A percentile compares a stretch with the other conserved stretches of the same genome.
These are phyloP conservation scores for Phasia obesa DNA, from an alignment of 2,888 invertebrate genomes.

Conservation along the genomic window DNA sequence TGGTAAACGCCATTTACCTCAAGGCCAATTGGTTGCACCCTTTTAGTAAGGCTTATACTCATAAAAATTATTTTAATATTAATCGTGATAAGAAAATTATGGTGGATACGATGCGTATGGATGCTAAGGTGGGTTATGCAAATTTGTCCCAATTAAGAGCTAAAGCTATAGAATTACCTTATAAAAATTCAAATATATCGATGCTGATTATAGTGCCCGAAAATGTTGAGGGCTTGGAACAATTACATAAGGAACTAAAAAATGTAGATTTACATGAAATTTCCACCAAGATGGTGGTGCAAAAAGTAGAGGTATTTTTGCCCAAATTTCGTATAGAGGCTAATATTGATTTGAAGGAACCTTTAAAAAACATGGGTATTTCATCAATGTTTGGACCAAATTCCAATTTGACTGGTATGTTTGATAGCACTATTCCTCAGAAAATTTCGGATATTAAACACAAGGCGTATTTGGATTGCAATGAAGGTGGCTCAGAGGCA, in stretches of 20 bases:
- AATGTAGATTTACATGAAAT: too few species aligned
- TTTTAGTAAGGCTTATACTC: slow-evolving; percentile 86
- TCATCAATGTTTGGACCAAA: too few species aligned
- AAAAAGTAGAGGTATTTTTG: slow-evolving; percentile 79
- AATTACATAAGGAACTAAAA: slow-evolving; percentile 84
- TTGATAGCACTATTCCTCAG: too few species aligned
- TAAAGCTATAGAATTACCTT: slow-evolving; percentile 86
- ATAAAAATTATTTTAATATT: slow-evolving; percentile 86
- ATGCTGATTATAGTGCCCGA: slow-evolving; percentile 91
- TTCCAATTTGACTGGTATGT: too few species aligned
- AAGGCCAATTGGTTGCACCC: slow-evolving; percentile 88
- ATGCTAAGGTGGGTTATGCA: slow-evolving; percentile 83
- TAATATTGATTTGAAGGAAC: not conserved
- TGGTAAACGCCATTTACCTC: too few species aligned
- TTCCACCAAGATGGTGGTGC: too few species aligned
- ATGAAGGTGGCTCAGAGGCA: too few species aligned
- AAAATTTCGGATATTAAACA: too few species aligned
- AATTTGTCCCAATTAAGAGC: slow-evolving; percentile 83
- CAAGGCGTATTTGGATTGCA: too few species aligned
- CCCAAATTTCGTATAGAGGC: slow-evolving; percentile 86
- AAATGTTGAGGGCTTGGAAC: slow-evolving; percentile 83
- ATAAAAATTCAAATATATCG: slow-evolving; percentile 86
- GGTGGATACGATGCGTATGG: slow-evolving; percentile 88
- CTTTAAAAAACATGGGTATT: too few species aligned
- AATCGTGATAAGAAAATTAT: slow-evolving; percentile 79